Conservation (phyloP, 2,888 invertebrate genomes). For the Eupithecia pulchellata region DNA sequence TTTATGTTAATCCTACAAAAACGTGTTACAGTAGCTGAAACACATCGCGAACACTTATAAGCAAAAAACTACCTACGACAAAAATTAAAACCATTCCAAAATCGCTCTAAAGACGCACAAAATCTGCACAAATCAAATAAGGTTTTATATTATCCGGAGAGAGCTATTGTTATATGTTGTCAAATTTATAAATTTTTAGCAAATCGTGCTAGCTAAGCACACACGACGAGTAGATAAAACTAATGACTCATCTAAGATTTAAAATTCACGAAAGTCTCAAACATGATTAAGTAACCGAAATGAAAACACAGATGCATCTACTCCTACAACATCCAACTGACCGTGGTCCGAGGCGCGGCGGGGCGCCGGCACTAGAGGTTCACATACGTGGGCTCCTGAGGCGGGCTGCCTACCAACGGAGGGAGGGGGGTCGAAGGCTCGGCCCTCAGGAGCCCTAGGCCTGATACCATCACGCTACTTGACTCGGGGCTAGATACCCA, state of each 20-base stretch:
- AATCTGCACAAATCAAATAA: background rate
- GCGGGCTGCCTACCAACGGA: conserved; percentile 85
- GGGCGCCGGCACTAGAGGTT: conserved; percentile 92
- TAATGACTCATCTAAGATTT: background rate
- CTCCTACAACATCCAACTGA: conserved; percentile 62
- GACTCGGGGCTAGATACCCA: conserved; percentile 77
- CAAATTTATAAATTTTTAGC: background rate
- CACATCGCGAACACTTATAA: conserved; percentile 40
- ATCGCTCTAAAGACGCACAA: background rate
- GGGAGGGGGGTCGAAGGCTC: conserved; percentile 84
- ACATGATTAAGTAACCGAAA: conserved; percentile 27
- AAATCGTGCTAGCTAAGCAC: conserved; percentile 10
- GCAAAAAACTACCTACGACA: conserved; percentile 53
- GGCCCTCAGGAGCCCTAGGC: conserved; percentile 80
- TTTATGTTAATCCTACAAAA: conserved; percentile 42
- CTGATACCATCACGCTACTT: conserved; percentile 85
- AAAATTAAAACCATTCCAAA: conserved; percentile 36
- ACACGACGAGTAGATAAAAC: background rate
- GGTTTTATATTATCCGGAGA: background rate
- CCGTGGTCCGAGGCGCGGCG: conserved; percentile 72
- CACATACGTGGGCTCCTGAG: conserved; percentile 96
- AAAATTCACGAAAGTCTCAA: conserved; percentile 2
- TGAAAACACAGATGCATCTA: conserved; percentile 38
- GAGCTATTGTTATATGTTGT: background rate
- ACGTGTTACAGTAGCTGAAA: conserved; percentile 38